phyloP scores from a whole-genome alignment of 2,888 invertebrate species.

The Neelides folsomi region DNA sequence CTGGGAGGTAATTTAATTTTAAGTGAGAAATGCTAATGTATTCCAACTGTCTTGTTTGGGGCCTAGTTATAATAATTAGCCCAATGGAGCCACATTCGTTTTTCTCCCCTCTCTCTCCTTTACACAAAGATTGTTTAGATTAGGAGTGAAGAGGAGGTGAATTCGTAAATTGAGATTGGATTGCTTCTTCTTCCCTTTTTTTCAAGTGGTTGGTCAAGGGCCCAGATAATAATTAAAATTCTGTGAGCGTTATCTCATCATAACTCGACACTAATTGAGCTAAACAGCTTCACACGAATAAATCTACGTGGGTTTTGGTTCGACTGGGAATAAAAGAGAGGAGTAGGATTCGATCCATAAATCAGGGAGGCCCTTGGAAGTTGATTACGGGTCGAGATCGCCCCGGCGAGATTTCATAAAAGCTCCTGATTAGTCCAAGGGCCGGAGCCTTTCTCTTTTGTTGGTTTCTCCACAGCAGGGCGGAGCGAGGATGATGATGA shows the following conservation, averaged over 20 bases:
- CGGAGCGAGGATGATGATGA: no score
- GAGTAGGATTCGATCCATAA: constrained; percentile 19
- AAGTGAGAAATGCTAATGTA: no score
- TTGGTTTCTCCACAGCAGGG: not conserved
- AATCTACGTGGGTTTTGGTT: constrained; percentile 25
- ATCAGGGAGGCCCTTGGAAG: constrained; percentile 7
- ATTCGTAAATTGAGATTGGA: not conserved
- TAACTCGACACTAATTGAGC: constrained; percentile 33
- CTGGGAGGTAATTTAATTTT: no score
- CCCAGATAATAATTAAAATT: constrained; percentile 22
- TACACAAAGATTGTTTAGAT: no score
- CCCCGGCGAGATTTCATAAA: no score
- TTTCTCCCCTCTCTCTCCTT: no score
- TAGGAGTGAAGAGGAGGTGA: no score
- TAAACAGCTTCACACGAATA: constrained; percentile 31
- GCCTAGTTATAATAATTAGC: no score
- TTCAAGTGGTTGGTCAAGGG: not conserved
- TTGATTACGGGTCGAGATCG: no score
- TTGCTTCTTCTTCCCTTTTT: not conserved
- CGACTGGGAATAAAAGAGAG: constrained; percentile 8
- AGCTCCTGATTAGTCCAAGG: constrained; percentile 9
- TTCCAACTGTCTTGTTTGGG: no score
- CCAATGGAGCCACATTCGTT: no score
- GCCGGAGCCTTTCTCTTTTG: constrained; percentile 2
- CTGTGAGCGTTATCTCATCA: constrained; percentile 31